Evolutionary conservation across 2,888 invertebrate species (phyloP).

Genomic region (Clusia tigrina): DNA sequence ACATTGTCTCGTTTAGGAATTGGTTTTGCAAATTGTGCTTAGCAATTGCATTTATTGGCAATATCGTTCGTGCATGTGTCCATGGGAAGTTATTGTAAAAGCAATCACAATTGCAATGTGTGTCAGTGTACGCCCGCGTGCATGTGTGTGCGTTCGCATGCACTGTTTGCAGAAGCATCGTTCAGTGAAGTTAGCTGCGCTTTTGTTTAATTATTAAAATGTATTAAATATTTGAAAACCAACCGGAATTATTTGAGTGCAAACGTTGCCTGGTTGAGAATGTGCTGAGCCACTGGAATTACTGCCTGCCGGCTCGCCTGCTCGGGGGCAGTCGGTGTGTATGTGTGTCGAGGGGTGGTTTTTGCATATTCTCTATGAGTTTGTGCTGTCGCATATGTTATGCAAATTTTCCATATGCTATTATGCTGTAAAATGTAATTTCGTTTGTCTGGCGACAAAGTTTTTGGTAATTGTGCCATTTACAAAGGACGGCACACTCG

Average conservation of each 20-base stretch:
- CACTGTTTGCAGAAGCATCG: background rate
- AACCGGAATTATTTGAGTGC: constrained; percentile 5
- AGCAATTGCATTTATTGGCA: background rate
- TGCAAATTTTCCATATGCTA: background rate
- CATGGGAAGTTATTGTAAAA: too few relatives aligned
- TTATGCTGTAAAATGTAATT: background rate
- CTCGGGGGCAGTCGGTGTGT: too few relatives aligned
- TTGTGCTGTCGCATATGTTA: constrained; percentile 1
- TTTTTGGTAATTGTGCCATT: constrained; percentile 4
- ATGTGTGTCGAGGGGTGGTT: too few relatives aligned
- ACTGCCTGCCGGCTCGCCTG: background rate
- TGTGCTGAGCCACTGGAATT: background rate
- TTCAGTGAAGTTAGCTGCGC: background rate
- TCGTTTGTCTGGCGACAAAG: background rate
- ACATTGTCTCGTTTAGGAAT: background rate
- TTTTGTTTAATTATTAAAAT: constrained; percentile 6
- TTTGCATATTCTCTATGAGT: too few relatives aligned
- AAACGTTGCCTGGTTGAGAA: background rate
- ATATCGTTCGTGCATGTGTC: background rate
- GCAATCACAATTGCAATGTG: too few relatives aligned
- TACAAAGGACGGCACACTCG: background rate
- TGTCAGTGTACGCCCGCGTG: background rate
- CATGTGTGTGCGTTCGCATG: background rate
- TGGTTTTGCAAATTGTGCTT: background rate
- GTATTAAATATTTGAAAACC: constrained; percentile 5